Percentiles rank a stretch among this genome's conserved stretches.
Conservation (phyloP, 2,888 invertebrate genomes). For the Ashinkailepas kermadecensis region DNA sequence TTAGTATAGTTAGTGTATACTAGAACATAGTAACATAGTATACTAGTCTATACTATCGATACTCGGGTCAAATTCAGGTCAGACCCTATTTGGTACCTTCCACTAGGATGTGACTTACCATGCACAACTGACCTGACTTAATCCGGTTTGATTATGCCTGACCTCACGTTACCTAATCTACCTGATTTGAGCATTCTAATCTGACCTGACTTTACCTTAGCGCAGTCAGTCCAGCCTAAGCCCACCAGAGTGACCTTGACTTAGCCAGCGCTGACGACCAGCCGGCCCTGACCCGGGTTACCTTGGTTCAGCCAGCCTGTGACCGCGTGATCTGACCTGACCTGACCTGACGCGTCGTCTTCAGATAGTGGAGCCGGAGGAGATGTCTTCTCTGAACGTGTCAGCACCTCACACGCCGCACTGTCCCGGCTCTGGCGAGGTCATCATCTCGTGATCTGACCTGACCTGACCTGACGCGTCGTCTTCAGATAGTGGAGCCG, state of each 20-base stretch:
- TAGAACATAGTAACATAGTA: too few species aligned
- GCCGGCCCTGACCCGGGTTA: too few species aligned
- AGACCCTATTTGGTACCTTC: too few species aligned
- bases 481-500: constrained; percentile 66
- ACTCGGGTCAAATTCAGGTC: too few species aligned
- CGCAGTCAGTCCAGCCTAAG: too few species aligned
- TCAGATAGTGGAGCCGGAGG: constrained; percentile 61
- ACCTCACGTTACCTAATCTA: background rate
- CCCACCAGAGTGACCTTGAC: too few species aligned
- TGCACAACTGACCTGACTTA: background rate
- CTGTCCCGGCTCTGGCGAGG: constrained; percentile 82
- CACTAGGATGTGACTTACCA: background rate
- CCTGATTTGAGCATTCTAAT: background rate
- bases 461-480: constrained; percentile 24
- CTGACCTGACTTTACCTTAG: background rate
- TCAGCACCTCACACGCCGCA: constrained; percentile 80
- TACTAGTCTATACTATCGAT: too few species aligned
- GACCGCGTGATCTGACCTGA: background rate
- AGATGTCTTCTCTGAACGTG: constrained; percentile 52
- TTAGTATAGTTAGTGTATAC: too few species aligned
- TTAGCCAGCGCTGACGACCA: too few species aligned
- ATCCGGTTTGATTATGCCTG: too few species aligned
- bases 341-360: constrained; percentile 46
- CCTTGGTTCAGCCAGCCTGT: too few species aligned
- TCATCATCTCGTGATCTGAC: constrained; percentile 68